Evolutionary conservation across 2,113 vertebrate genomes (phyloP), one percentile per base, ranked within the genome.

Genomic region (Chionis minor): DNA sequence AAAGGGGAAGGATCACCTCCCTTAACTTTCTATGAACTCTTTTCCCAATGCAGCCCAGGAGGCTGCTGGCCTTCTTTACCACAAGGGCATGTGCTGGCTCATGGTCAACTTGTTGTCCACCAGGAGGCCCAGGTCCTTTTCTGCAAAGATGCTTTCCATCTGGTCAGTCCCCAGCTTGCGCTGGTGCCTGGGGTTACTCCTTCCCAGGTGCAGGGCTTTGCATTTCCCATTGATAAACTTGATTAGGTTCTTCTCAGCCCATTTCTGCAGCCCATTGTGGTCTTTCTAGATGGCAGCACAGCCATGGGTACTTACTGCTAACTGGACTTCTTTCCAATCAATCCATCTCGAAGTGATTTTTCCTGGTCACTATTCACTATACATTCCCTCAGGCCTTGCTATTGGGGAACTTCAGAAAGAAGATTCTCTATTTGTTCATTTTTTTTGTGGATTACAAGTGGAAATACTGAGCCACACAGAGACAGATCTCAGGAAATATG

Each of bases 131-230:
- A 20, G 15, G 22, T 47, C 8, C 14, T 62, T 67, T 58, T 59
- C 44, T 58, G n/a, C 33, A 42, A n/a, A 61, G 45, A 11, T 61
- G 14, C 14, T 81, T 84, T 84, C 22, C 45, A 66, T 9, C 35
- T 58, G n/a, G 21, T 27, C 17, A 56, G 1, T 8, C 6, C 18
- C 4, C 23, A 62, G 0, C 10, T 70, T 1, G 0, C 26, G 4
- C 45, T 66, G 21, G 13, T 81, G 26, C 40, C 52, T 79, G 40
- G 3, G 7, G 1, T 61, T 86, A 82, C 38, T 82, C 16, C 10
- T 80, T 6, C 5, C 4, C 4, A 69, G 13, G 10, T 8, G 14
- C 10, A 72, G 16, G 12, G 12, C 17, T 86, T 74, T 61, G 32
- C 6, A 40, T 21, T 90, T 84, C 54, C 58, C 19, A 4, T 7